Evolutionary conservation across 2,113 vertebrate species (phyloP), one percentile per base, ranked within the genome.

Genomic region (Cebus imitator): DNA sequence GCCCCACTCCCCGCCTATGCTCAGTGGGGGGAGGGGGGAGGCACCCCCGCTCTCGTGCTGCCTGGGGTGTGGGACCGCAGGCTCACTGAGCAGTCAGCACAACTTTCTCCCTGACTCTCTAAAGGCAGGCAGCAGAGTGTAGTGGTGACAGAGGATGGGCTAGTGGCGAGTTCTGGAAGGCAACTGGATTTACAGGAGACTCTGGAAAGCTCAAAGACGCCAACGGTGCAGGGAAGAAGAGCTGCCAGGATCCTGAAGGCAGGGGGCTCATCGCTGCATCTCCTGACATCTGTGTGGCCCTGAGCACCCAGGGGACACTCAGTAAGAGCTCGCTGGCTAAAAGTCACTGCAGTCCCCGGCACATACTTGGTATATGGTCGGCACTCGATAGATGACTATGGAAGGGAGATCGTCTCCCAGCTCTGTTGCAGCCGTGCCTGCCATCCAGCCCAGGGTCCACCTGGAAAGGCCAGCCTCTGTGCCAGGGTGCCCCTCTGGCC

Each of bases 11-110:
- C 61, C 2, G 0, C 37, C 25, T 43, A 9, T 8, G 30, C 1
- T 1, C 0, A 52, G 52, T 17, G 13, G 37, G 4, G 1, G 45
- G 10, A 5, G 43, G 14, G 18, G 23, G 40, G 25, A 6, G 2
- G 14, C 2, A 6, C 7, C 48, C 43, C 76, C 18, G 55, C 30
- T 64, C 40, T 40, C 4, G 20, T 8, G 20, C 58, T n/a, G 72
- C 9, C 3, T 32, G 45, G 23, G 35, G 50, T 3, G 8, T 3
- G 25, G 35, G 32, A 14, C 70, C 13, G 8, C 2, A 8, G 37
- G 55, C 37, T 8, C 25, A 16, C 64, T 13, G 20, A 27, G 45
- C 18, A 1, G 18, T 1, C 72, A 17, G 2, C 1, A 8, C 0
- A 1, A 14, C 27, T 17, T 70, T 21, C 32, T 35, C 61, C 40